Conservation (phyloP, 35 echinoderm and acorn worm genomes). For the Chiridota heheva region DNA sequence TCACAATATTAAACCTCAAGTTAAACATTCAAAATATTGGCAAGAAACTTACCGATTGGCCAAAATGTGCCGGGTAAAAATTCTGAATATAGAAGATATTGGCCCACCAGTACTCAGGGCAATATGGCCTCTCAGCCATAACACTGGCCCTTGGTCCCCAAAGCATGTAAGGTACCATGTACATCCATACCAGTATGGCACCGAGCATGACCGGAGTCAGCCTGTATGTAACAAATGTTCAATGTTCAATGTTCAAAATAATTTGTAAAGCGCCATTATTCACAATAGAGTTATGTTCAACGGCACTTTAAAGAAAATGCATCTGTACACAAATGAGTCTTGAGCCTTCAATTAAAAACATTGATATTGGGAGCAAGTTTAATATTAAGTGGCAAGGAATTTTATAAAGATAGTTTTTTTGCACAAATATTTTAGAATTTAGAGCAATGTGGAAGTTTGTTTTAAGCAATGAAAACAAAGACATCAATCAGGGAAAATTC, state of each 20-base stretch:
- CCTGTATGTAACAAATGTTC: not conserved
- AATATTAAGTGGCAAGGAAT: no score
- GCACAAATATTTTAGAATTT: no score
- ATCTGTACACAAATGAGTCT: not conserved
- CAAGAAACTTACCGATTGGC: slow-evolving; percentile 5
- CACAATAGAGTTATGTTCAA: no score
- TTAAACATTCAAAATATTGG: not conserved
- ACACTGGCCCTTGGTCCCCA: slow-evolving; percentile 32
- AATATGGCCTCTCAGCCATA: slow-evolving; percentile 26
- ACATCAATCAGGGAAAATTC: no score
- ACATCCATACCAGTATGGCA: slow-evolving; percentile 36
- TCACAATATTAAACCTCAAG: not conserved
- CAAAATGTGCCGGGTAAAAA: slow-evolving; percentile 38
- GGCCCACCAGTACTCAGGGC: slow-evolving; percentile 52
- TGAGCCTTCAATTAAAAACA: no score
- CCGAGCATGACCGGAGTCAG: slow-evolving; percentile 38
- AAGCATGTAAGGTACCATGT: slow-evolving; percentile 34
- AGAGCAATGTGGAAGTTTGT: no score
- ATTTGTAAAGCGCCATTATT: no score
- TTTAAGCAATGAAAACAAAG: no score
- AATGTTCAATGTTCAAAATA: no score
- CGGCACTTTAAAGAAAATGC: not conserved
- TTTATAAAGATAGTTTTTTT: no score
- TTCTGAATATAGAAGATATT: slow-evolving; percentile 64
- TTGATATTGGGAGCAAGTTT: no score